phyloP scores from a whole-genome alignment of 2,797 vertebrate species.

The Loriculus beryllinus region DNA sequence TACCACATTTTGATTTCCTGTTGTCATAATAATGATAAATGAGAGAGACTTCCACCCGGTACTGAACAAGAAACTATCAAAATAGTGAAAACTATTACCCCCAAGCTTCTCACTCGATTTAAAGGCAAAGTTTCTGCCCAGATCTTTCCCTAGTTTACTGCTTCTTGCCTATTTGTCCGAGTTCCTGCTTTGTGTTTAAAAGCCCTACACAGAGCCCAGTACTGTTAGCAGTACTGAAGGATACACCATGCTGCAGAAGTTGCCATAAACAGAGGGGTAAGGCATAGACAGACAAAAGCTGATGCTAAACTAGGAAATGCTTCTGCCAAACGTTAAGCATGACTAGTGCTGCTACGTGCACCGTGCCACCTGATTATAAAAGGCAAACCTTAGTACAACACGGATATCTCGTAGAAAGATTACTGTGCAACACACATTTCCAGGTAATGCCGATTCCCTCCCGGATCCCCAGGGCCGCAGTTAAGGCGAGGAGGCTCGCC shows the following conservation, averaged over 20 bases:
- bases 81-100: background rate
- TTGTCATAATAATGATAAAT: constrained; percentile 5
- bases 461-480: background rate
- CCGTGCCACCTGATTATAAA: background rate
- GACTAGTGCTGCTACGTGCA: background rate
- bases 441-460: background rate
- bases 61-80: background rate
- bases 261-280: background rate
- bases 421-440: background rate
- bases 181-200: background rate
- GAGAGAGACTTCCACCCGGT: background rate
- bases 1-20: background rate
- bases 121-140: background rate
- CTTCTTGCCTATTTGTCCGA: background rate
- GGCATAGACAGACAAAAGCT: background rate
- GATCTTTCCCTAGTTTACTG: background rate
- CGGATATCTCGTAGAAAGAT: background rate
- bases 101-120: background rate
- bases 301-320: constrained; percentile 61
- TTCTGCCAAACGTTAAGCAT: background rate
- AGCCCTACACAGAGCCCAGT: background rate
- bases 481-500: background rate
- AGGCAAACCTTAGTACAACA: background rate
- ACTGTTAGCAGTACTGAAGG: background rate
- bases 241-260: background rate